Conservation (phyloP, 2,888 invertebrate genomes). For the Parthenolecanium corni region DNA sequence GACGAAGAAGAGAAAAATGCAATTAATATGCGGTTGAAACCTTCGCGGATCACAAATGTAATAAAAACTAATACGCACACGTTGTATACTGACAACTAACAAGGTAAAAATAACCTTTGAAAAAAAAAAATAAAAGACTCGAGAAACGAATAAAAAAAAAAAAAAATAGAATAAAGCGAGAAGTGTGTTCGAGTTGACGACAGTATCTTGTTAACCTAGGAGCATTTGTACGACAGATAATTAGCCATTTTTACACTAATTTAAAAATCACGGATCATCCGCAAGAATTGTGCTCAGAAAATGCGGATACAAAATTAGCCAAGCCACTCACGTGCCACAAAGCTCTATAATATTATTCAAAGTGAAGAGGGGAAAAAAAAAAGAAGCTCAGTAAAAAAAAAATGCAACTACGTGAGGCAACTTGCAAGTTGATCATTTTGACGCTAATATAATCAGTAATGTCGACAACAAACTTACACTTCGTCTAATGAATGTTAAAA, state of each 20-base stretch:
- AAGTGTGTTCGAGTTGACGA: neutral
- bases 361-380: neutral
- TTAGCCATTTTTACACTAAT: slow-evolving; percentile 20
- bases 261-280: slow-evolving; percentile 21
- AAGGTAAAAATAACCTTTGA: no score
- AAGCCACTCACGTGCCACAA: slow-evolving; percentile 18
- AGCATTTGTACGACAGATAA: slow-evolving; percentile 16
- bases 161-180: neutral
- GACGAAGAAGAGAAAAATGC: no score
- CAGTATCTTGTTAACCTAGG: neutral
- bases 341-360: slow-evolving; percentile 17
- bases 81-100: no score
- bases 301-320: slow-evolving; percentile 14
- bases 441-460: slow-evolving; percentile 25
- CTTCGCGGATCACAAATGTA: no score
- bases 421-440: slow-evolving; percentile 18
- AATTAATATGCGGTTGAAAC: no score
- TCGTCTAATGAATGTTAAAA: slow-evolving; percentile 24
- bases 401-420: slow-evolving; percentile 19
- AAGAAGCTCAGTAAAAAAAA: neutral
- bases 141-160: neutral
- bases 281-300: slow-evolving; percentile 2
- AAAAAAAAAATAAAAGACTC: no score
- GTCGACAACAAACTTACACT: slow-evolving; percentile 25
- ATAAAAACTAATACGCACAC: no score